Conservation (phyloP, 1,140 invertebrate genomes). For the Aporrectodea caliginosa region DNA sequence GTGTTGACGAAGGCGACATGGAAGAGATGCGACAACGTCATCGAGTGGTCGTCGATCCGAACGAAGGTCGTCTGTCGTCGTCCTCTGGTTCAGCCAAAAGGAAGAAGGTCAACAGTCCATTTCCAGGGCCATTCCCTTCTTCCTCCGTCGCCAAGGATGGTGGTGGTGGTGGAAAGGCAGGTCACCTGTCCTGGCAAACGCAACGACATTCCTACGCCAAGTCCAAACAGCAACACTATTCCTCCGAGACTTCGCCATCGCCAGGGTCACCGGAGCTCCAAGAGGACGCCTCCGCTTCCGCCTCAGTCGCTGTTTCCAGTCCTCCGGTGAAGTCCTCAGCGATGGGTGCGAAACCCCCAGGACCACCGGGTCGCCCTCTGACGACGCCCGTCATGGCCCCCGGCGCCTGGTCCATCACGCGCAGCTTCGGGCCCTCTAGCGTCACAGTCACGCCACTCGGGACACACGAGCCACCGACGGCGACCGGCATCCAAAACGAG, state of each 20-base stretch:
- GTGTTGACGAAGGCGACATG: background rate
- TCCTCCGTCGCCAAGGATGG: background rate
- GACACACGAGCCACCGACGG: background rate
- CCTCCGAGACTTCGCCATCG: background rate
- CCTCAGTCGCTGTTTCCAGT: background rate
- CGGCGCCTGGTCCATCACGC: background rate
- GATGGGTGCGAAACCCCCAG: background rate
- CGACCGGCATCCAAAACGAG: no score
- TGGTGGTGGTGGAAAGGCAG: no score
- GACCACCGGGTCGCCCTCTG: no score
- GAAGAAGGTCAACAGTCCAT: background rate
- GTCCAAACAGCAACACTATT: background rate
- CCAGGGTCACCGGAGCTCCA: background rate
- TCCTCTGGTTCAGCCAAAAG: background rate
- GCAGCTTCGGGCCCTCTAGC: background rate
- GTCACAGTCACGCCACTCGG: background rate
- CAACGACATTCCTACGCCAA: no score
- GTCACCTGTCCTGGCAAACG: no score
- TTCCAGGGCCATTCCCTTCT: background rate
- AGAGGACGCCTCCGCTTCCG: background rate
- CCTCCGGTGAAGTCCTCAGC: background rate
- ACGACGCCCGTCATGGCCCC: background rate
- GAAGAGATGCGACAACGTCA: background rate
- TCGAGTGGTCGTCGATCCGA: background rate
- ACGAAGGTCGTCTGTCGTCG: background rate